Conservation (phyloP, 1,140 invertebrate species). For the Dreissena polymorpha region DNA sequence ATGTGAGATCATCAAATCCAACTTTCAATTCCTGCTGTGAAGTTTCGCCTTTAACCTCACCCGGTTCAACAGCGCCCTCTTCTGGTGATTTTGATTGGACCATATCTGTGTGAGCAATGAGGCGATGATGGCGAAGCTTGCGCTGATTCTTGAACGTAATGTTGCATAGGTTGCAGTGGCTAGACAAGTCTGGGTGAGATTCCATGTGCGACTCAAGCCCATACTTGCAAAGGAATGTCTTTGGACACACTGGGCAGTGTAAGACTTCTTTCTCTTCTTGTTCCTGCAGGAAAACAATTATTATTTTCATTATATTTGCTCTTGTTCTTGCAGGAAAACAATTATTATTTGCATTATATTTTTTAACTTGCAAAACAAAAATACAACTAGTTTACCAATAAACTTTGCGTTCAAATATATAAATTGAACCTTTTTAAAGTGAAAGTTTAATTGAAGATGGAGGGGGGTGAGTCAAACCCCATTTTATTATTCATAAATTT, state of each 20-base stretch:
- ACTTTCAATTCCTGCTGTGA: slow-evolving; percentile 60
- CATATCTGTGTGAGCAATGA: slow-evolving; percentile 81
- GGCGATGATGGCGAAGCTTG: slow-evolving; percentile 85
- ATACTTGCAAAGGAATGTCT: slow-evolving; percentile 83
- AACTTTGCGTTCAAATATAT: too few relatives aligned
- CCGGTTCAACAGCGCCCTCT: slow-evolving; percentile 1
- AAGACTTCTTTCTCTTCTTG: slow-evolving; percentile 66
- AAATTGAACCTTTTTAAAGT: too few relatives aligned
- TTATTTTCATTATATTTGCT: neutral
- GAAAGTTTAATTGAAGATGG: too few relatives aligned
- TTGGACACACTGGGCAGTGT: slow-evolving; percentile 80
- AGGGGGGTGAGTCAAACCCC: too few relatives aligned
- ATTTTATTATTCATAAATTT: too few relatives aligned
- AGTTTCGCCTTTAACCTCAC: slow-evolving; percentile 45
- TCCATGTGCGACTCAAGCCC: slow-evolving; percentile 85
- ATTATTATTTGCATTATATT: neutral
- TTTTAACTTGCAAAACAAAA: too few relatives aligned
- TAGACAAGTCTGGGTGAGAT: slow-evolving; percentile 85
- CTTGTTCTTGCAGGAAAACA: slow-evolving; percentile 25
- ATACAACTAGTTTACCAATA: too few relatives aligned
- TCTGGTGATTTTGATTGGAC: slow-evolving; percentile 66
- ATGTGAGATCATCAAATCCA: slow-evolving; percentile 88
- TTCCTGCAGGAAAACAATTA: slow-evolving; percentile 2
- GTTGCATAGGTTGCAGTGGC: slow-evolving; percentile 87
- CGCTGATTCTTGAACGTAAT: slow-evolving; percentile 86